phyloP scores from a whole-genome alignment of 1,140 invertebrate species.

The Tetramorium simillimum region DNA sequence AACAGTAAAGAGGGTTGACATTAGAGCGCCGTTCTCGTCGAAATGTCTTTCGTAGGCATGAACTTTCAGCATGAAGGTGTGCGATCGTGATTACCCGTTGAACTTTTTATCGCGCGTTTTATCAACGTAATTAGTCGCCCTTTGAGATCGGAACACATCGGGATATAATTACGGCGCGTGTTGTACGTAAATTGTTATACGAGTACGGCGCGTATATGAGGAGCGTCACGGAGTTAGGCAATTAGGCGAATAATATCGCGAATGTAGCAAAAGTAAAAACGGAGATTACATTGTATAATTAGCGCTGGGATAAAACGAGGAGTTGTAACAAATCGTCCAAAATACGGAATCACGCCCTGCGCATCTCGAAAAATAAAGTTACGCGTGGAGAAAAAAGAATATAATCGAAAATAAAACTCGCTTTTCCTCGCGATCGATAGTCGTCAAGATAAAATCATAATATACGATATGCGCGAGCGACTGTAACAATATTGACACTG shows the following conservation, averaged over 20 bases:
- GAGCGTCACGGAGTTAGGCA: slow-evolving; percentile 1
- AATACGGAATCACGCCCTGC: not conserved
- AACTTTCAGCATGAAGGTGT: not conserved
- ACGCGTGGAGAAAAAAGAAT: not conserved
- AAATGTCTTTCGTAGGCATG: not conserved
- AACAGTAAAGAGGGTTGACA: not conserved
- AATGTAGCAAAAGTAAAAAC: slow-evolving; percentile 3
- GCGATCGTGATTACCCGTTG: not conserved
- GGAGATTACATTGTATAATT: slow-evolving; percentile 8
- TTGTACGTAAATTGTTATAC: slow-evolving; percentile 3
- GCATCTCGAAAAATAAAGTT: not conserved
- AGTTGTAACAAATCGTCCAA: not conserved
- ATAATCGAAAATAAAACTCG: not conserved
- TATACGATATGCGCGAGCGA: slow-evolving; percentile 22
- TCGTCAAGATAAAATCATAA: slow-evolving; percentile 14
- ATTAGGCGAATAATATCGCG: not conserved
- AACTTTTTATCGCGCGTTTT: slow-evolving; percentile 32
- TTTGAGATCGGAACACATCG: slow-evolving; percentile 6
- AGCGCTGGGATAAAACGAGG: not conserved
- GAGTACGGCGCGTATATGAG: not conserved
- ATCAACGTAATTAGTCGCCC: slow-evolving; percentile 10
- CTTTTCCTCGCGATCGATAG: not conserved
- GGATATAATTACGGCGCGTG: not conserved
- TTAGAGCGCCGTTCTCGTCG: not conserved
- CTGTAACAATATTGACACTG: slow-evolving; percentile 37